A percentile compares a stretch with the other conserved stretches of the same genome.
These are phyloP conservation scores for Bembecia ichneumoniformis DNA, from an alignment of 2,888 invertebrate species.

Conservation along the genomic window DNA sequence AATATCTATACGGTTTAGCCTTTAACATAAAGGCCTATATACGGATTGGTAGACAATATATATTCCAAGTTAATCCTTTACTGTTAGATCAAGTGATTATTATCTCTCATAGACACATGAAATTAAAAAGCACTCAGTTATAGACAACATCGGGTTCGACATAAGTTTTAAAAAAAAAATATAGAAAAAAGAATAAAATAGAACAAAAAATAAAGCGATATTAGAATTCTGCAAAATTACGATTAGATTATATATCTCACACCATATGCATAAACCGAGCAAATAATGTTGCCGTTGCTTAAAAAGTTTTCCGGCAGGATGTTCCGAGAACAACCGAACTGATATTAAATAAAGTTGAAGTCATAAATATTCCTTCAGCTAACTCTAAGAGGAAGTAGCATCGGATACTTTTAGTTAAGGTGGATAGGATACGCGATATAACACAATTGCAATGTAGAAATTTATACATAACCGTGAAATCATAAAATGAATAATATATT, in stretches of 20 bases:
- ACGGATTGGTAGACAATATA: too few species aligned
- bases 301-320: background rate
- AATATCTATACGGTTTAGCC: too few species aligned
- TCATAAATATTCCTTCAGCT: conserved; percentile 71
- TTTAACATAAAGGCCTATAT: too few species aligned
- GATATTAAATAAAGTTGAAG: conserved; percentile 72
- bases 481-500: background rate
- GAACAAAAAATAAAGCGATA: too few species aligned
- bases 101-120: too few species aligned
- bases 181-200: too few species aligned
- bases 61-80: too few species aligned
- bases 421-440: background rate
- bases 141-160: too few species aligned
- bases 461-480: background rate
- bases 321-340: conserved; percentile 8
- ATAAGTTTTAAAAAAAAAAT: too few species aligned
- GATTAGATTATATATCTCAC: background rate
- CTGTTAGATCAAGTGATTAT: too few species aligned
- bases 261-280: background rate
- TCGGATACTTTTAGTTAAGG: conserved; percentile 3
- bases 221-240: background rate
- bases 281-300: background rate
- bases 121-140: too few species aligned
- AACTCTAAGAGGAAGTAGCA: conserved; percentile 49
- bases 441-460: too few species aligned